Percentiles rank a stretch among this genome's conserved stretches.
These are phyloP conservation scores for Brachyalestes nurse DNA, from an alignment of 2,797 vertebrate genomes.

Conservation along the genomic window DNA sequence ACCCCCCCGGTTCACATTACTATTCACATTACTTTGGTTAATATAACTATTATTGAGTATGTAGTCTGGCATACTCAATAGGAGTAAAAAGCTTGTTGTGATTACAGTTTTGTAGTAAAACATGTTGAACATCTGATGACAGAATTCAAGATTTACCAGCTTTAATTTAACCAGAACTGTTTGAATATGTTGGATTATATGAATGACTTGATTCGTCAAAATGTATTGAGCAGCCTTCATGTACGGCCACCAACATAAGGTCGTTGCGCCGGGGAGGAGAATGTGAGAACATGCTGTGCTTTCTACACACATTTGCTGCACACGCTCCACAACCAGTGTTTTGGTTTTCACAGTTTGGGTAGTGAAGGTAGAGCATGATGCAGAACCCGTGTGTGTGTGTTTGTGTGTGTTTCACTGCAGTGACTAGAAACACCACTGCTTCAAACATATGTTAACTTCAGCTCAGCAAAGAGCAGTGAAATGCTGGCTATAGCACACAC, in stretches of 20 bases:
- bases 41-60: too few relatives aligned
- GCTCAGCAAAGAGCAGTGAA: slow-evolving; percentile 32
- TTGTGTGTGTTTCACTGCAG: slow-evolving; percentile 19
- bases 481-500: slow-evolving; percentile 5
- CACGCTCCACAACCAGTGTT: slow-evolving; percentile 64
- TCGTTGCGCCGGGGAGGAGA: background rate
- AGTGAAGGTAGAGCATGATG: slow-evolving; percentile 72
- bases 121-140: too few relatives aligned
- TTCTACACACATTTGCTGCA: slow-evolving; percentile 53
- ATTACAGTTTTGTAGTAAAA: too few relatives aligned
- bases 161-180: background rate
- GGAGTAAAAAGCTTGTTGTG: too few relatives aligned
- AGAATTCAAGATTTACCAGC: background rate
- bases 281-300: slow-evolving; percentile 56
- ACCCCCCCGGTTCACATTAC: too few relatives aligned
- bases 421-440: slow-evolving; percentile 38
- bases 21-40: too few relatives aligned
- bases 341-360: slow-evolving; percentile 79
- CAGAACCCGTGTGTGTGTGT: slow-evolving; percentile 61
- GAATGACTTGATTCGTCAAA: background rate
- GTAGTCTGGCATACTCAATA: too few relatives aligned
- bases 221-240: background rate
- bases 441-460: slow-evolving; percentile 33
- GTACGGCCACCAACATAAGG: background rate
- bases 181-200: background rate